Evolutionary conservation across 2,797 vertebrate species (phyloP), one percentile per base, ranked within the genome.

Genomic region (Orestias chungarensis): DNA sequence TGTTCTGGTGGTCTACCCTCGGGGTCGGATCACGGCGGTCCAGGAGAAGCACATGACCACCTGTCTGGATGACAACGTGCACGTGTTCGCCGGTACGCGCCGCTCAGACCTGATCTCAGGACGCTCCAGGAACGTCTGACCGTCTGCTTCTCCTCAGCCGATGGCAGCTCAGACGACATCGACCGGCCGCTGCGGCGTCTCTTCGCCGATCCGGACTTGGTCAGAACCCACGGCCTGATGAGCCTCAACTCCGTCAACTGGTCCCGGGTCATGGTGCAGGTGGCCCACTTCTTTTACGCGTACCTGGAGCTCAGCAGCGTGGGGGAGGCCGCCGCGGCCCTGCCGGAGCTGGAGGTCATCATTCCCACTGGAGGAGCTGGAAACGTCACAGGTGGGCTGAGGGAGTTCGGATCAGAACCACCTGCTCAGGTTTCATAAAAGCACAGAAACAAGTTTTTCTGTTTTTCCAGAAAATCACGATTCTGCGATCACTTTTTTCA

Each of bases 21-120:
- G 81, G 20, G 96, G 96, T 29, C 88, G 92, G 67, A 92, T 97
- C 87, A 95, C 94, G 0, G 87, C 91, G 23, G 95, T 96, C 44
- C 97, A 99, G 81, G 97, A 99, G 82, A 96, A 93, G 46, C 97
- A 99, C 85, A 99, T 99, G 97, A 97, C 93, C n/a, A 96, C 96
- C 0, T 94, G 95, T 72, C 80, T 95, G 68, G 92, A 94, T 17
- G 95, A 97, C 27, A 98, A 98, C 0, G 71, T 99, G 61, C 97
- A 96, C 0, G 95, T 99, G 76, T 99, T 97, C 91, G 92, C 92
- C 88, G 97, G 97, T 97, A 68, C 33, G 46, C 7, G 6, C 66
- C 10, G 23, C 3, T n/a, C n/a, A n/a, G n/a, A n/a, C n/a, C n/a
- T n/a, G n/a, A n/a, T n/a, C 40, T 42, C 4, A 42, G 40, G 12